A percentile compares a stretch with the other conserved stretches of the same genome.
These are phyloP conservation scores for Himalopsyche tibetana DNA, from an alignment of 2,888 invertebrate species.

Conservation along the genomic window DNA sequence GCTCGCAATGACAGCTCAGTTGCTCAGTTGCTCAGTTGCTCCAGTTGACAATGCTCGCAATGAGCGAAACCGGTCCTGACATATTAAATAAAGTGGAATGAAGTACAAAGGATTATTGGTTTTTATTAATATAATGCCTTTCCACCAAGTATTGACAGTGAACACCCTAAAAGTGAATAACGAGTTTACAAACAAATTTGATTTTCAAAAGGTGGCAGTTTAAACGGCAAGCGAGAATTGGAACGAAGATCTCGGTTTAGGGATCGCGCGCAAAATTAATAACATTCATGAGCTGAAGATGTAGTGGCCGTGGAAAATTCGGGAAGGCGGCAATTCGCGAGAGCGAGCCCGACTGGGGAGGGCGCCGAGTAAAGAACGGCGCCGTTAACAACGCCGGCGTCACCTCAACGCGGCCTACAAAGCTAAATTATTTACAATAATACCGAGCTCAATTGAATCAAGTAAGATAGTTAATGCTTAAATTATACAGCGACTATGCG, in stretches of 20 bases:
- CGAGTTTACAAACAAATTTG: background rate
- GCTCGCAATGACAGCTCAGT: no score
- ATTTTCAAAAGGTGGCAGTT: background rate
- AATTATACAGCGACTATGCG: background rate
- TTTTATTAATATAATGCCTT: no score
- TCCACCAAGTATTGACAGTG: no score
- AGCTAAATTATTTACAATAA: constrained; percentile 22
- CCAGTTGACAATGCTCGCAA: no score
- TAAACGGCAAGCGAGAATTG: constrained; percentile 27
- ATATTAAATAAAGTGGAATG: no score
- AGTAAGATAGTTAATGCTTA: background rate
- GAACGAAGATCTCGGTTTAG: background rate
- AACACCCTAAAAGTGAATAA: no score
- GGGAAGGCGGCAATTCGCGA: background rate
- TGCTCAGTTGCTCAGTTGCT: no score
- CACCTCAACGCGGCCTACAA: background rate
- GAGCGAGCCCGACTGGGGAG: background rate
- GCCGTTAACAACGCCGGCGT: background rate
- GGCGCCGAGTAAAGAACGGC: constrained; percentile 20
- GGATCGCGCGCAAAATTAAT: constrained; percentile 19
- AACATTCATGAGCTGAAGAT: constrained; percentile 40
- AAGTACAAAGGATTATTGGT: no score
- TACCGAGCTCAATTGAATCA: background rate
- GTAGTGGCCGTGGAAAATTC: constrained; percentile 36
- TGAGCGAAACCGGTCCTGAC: no score